A percentile compares a stretch with the other conserved stretches of the same genome.
Conservation (phyloP, 2,888 invertebrate genomes). For the Agriopis marginaria region DNA sequence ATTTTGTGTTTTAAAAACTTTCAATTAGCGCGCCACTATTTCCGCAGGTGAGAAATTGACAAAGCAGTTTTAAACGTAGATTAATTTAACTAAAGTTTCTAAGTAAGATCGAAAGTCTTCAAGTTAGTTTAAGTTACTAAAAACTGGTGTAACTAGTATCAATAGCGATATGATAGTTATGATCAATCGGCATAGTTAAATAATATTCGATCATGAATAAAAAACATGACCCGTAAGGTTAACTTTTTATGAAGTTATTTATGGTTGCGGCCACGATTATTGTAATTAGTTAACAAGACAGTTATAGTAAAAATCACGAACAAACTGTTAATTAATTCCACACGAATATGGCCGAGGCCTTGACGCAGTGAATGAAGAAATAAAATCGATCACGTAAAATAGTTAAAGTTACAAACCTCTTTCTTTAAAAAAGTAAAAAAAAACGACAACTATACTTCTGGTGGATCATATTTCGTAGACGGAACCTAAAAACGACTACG, state of each 20-base stretch:
- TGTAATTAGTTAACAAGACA: constrained; percentile 39
- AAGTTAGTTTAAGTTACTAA: not conserved
- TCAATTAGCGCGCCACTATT: too few relatives aligned
- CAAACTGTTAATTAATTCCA: constrained; percentile 37
- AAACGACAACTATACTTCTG: too few relatives aligned
- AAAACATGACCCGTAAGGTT: constrained; percentile 31
- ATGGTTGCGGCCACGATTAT: constrained; percentile 28
- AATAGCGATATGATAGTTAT: constrained; percentile 2
- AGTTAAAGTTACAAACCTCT: not conserved
- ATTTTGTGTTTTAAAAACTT: too few relatives aligned
- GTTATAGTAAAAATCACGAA: constrained; percentile 38
- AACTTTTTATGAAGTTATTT: constrained; percentile 29
- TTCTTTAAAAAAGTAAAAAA: too few relatives aligned
- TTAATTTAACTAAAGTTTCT: not conserved
- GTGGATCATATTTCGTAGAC: too few relatives aligned
- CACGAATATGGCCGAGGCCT: constrained; percentile 50
- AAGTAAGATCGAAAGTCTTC: not conserved
- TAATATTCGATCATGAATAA: constrained; percentile 10
- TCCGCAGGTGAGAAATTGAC: too few relatives aligned
- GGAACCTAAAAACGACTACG: too few relatives aligned
- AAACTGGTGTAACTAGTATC: constrained; percentile 22
- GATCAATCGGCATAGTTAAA: constrained; percentile 5
- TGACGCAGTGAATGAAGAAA: constrained; percentile 54
- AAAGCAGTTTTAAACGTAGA: too few relatives aligned
- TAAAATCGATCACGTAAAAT: constrained; percentile 51